phyloP scores from a whole-genome alignment of 2,113 vertebrate genomes.

The Austrofundulus limnaeus region DNA sequence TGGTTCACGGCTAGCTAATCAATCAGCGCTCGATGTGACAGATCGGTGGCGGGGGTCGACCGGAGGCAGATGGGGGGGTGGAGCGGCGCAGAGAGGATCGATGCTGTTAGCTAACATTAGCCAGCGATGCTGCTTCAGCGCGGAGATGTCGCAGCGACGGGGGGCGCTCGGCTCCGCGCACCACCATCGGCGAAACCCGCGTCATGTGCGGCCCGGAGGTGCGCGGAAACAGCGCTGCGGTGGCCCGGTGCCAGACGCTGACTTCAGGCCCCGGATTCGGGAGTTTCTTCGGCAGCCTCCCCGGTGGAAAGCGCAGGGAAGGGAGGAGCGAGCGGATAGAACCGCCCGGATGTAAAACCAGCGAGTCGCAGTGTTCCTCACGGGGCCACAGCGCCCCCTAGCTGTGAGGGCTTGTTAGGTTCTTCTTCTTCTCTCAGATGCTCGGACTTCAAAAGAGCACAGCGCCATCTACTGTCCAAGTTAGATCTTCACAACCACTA shows the following conservation, averaged over 20 bases:
- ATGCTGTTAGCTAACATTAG: constrained; percentile 73
- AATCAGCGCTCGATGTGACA: constrained; percentile 47
- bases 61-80: constrained; percentile 46
- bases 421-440: not conserved
- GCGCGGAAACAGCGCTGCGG: constrained; percentile 36
- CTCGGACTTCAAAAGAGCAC: no score
- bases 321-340: constrained; percentile 34
- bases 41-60: constrained; percentile 40
- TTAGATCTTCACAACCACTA: no score
- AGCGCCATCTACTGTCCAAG: not conserved
- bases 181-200: constrained; percentile 60
- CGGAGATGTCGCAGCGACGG: constrained; percentile 69
- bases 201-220: constrained; percentile 55
- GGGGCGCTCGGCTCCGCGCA: constrained; percentile 68
- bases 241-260: constrained; percentile 32
- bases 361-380: not conserved
- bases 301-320: constrained; percentile 61
- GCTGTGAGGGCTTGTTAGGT: not conserved
- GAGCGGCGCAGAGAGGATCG: constrained; percentile 62
- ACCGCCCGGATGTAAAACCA: constrained; percentile 74
- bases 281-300: constrained; percentile 60
- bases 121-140: constrained; percentile 61
- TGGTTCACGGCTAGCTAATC: constrained; percentile 40
- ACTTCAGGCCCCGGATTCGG: constrained; percentile 27
- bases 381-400: constrained; percentile 55